phyloP scores from a whole-genome alignment of 2,797 vertebrate genomes.

The Phoeniculus purpureus region DNA sequence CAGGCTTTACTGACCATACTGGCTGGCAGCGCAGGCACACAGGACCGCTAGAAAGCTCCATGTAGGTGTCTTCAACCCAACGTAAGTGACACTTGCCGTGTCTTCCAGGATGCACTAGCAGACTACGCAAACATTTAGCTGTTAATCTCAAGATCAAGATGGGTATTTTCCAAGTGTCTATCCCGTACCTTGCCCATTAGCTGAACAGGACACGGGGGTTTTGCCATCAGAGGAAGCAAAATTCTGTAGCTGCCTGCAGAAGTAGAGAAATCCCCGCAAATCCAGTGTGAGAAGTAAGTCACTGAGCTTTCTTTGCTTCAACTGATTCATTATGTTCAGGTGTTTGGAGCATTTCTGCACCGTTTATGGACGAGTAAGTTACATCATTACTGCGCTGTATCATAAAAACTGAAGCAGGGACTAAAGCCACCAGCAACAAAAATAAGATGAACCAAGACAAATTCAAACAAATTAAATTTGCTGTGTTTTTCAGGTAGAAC shows the following conservation, averaged over 20 bases:
- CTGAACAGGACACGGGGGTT: neutral
- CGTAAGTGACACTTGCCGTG: neutral
- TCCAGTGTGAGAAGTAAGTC: conserved; percentile 48
- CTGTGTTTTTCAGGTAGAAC: conserved; percentile 28
- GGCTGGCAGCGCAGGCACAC: neutral
- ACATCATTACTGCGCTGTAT: conserved; percentile 67
- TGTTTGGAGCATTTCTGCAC: conserved; percentile 71
- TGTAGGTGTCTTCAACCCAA: neutral
- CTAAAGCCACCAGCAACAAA: conserved; percentile 55
- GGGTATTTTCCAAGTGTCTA: neutral
- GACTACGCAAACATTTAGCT: neutral
- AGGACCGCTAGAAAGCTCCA: too few species aligned
- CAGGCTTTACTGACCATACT: neutral
- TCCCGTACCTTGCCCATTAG: neutral
- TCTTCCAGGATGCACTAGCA: neutral
- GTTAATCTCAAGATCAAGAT: neutral
- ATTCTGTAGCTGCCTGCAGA: conserved; percentile 11
- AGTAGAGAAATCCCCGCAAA: conserved; percentile 46
- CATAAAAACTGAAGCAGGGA: conserved; percentile 73
- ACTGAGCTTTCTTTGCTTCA: conserved; percentile 66
- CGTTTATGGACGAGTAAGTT: conserved; percentile 67
- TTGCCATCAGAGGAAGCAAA: conserved; percentile 17
- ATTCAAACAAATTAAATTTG: neutral
- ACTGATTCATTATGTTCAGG: conserved; percentile 79
- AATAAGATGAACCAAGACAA: neutral